Percentiles rank a stretch among this genome's conserved stretches.
Conservation (phyloP, 2,888 invertebrate genomes). For the Thera obeliscata region DNA sequence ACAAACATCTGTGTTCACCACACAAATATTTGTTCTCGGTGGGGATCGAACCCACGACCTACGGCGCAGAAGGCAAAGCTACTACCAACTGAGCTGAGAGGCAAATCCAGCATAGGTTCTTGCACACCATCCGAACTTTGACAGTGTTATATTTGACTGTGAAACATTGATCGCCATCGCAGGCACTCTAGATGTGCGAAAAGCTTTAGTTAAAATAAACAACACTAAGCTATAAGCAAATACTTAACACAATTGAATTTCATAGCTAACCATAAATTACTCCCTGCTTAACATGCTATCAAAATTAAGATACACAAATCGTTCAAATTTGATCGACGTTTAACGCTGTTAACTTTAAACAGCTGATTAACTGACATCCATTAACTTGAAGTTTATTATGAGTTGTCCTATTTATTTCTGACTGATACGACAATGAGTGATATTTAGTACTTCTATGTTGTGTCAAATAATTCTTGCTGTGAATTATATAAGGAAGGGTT, state of each 20-base stretch:
- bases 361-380: slow-evolving; percentile 29
- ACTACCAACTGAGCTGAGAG: too few species aligned
- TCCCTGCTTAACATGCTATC: slow-evolving; percentile 7
- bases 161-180: too few species aligned
- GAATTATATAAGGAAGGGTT: slow-evolving; percentile 23
- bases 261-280: slow-evolving; percentile 17
- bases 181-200: too few species aligned
- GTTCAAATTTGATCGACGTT: slow-evolving; percentile 7
- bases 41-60: too few species aligned
- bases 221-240: background rate
- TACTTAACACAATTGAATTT: background rate
- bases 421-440: slow-evolving; percentile 34
- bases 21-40: too few species aligned
- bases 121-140: too few species aligned
- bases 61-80: too few species aligned
- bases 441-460: slow-evolving; percentile 30
- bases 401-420: slow-evolving; percentile 33
- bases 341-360: slow-evolving; percentile 20
- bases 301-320: slow-evolving; percentile 21
- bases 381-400: slow-evolving; percentile 34
- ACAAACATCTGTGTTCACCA: too few species aligned
- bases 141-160: too few species aligned
- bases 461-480: slow-evolving; percentile 22
- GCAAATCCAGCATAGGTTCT: too few species aligned
- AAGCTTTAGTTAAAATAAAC: too few species aligned